A percentile compares a stretch with the other conserved stretches of the same genome.
Evolutionary conservation across 2,888 invertebrate species (phyloP).

Genomic region (Liposcelis brunnea): DNA sequence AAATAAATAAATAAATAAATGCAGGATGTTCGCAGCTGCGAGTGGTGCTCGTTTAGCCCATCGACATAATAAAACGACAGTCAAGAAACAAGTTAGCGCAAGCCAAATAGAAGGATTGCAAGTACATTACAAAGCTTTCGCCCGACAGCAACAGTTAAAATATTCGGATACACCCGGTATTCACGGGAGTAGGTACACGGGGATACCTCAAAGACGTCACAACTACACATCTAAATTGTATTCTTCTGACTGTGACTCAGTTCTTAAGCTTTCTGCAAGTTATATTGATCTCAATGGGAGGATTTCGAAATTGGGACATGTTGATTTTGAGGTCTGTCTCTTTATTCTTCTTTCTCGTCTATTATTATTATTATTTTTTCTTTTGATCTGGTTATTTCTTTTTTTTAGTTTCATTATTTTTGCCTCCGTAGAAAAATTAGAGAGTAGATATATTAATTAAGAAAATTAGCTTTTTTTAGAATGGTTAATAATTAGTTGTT

Average conservation of each 20-base stretch:
- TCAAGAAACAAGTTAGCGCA: constrained; percentile 7
- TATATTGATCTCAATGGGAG: constrained; percentile 4
- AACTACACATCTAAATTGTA: too few species aligned
- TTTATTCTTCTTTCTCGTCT: background rate
- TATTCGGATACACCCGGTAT: background rate
- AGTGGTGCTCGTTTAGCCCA: constrained; percentile 7
- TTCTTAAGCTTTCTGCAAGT: background rate
- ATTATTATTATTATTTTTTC: too few species aligned
- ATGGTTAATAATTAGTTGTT: too few species aligned
- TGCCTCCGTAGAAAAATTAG: too few species aligned
- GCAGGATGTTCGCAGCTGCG: constrained; percentile 6
- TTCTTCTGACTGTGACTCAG: too few species aligned
- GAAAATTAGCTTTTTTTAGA: too few species aligned
- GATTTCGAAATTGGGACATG: constrained; percentile 2
- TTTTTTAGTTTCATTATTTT: too few species aligned
- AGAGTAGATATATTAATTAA: too few species aligned
- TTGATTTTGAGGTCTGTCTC: constrained; percentile 7
- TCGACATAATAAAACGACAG: constrained; percentile 3
- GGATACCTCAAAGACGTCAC: too few species aligned
- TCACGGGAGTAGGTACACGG: too few species aligned
- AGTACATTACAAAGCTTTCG: constrained; percentile 5
- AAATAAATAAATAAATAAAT: background rate
- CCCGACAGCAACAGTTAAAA: background rate
- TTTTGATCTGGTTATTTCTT: too few species aligned
- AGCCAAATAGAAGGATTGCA: constrained; percentile 6